These are phyloP conservation scores for Oligia strigilis DNA, from an alignment of 2,888 invertebrate genomes.

Conservation along the genomic window DNA sequence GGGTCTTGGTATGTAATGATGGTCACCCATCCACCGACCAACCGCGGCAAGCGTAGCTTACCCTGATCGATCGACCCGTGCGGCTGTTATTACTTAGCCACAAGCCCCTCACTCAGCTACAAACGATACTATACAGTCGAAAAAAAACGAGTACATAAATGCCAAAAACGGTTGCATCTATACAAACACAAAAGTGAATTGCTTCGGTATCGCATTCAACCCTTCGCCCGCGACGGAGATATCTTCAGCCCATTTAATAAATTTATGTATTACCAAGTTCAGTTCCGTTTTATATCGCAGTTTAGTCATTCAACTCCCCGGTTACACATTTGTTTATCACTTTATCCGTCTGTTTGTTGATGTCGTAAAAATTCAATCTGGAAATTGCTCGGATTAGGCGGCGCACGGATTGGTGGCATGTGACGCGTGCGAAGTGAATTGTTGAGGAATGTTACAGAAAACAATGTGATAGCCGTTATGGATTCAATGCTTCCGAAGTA, in stretches of 20 bases:
- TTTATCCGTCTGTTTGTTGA: conserved; percentile 78
- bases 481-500: background rate
- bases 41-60: too few relatives aligned
- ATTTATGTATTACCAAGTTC: conserved; percentile 69
- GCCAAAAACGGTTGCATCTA: background rate
- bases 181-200: conserved; percentile 5
- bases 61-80: too few relatives aligned
- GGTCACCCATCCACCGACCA: too few relatives aligned
- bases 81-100: too few relatives aligned
- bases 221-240: conserved; percentile 42
- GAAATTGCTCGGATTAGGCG: conserved; percentile 80
- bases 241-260: conserved; percentile 68
- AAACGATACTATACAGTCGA: too few relatives aligned
- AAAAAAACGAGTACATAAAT: too few relatives aligned
- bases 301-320: conserved; percentile 71
- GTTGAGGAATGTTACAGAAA: background rate
- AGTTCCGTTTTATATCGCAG: conserved; percentile 69
- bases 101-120: too few relatives aligned
- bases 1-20: too few relatives aligned
- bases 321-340: conserved; percentile 83
- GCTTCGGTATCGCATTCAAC: conserved; percentile 19
- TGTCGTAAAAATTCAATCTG: conserved; percentile 89
- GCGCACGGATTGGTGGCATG: conserved; percentile 54
- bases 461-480: background rate
- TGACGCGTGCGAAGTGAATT: background rate